phyloP scores from a whole-genome alignment of 2,797 vertebrate species.

The Gambusia yucatana region DNA sequence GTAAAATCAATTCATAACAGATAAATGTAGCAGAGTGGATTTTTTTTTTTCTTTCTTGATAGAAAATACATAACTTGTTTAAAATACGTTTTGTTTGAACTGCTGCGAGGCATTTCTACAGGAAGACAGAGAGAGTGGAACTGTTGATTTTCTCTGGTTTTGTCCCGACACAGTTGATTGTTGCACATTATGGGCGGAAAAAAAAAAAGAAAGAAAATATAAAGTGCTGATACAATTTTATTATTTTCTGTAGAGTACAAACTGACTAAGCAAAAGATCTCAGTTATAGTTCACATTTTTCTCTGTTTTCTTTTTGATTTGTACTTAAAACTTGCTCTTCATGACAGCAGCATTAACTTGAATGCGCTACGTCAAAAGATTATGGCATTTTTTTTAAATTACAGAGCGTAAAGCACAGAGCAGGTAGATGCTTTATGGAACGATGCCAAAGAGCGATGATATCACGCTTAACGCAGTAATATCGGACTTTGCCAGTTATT shows the following conservation, averaged over 20 bases:
- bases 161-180: not conserved
- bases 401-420: not conserved
- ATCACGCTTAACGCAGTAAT: not conserved
- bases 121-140: not conserved
- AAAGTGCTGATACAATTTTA: not conserved
- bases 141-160: not conserved
- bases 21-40: conserved; percentile 33
- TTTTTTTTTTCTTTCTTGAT: conserved; percentile 41
- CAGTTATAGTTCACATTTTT: not conserved
- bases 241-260: not conserved
- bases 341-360: not conserved
- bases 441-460: not conserved
- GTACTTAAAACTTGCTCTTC: not conserved
- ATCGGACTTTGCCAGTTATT: not conserved
- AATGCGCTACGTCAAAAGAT: not conserved
- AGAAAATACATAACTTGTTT: conserved; percentile 44
- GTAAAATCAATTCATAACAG: conserved; percentile 70
- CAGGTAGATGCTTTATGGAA: not conserved
- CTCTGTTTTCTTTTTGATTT: not conserved
- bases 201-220: not conserved
- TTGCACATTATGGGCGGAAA: no score
- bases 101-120: not conserved
- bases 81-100: not conserved
- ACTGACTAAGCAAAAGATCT: not conserved
- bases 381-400: not conserved